Base-by-base conservation (phyloP, 2,888 invertebrate species). In the Ormia ochracea region DNA sequence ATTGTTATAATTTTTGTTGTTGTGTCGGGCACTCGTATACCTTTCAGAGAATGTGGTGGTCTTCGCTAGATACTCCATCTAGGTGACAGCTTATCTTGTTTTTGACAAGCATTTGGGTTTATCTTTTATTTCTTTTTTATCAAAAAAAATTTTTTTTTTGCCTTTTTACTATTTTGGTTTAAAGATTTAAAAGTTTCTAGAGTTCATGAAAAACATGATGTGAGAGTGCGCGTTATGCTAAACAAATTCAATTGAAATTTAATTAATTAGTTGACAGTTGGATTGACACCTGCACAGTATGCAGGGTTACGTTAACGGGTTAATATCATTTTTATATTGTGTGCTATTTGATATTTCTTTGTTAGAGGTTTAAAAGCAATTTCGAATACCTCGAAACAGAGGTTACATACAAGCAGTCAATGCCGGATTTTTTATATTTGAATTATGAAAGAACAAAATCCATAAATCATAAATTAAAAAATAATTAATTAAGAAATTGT, bases 161-260 rank as follows among this genome's bases (percentile, higher is more conserved):
- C 23, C 3, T 28, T 26, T 43, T 3, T 50, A 23, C 12, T n/a
- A 33, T 36, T 36, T 19, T 19, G 12, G 19, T 56, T 36, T 1
- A 21, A 48, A 21, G 31, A 45, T 23, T 33, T 10, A 19, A 26
- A 10, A 48, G 7, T 61, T 23, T 43, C 5, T 59, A 38, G 26
- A 56, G 10, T 26, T 48, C 10, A 19, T 10, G 28, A 72, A 33
- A 50, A 59, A 36, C 36, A 19, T 38, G 48, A 66, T 38, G 54
- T 41, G 17, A 7, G 41, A 23, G 19, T 23, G 73, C 19, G 45
- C 43, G 41, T 68, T 58, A 48, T 52, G 63, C 75, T 75, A 83
- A 86, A 86, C 84, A 87, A 86, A 85, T 88, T 88, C 87, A 88
- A 87, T 87, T 87, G 88, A 88, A 87, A 87, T 88, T 87, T 88